These are phyloP conservation scores for Callopanchax toddi DNA, from an alignment of 2,113 vertebrate genomes.

Conservation along the genomic window DNA sequence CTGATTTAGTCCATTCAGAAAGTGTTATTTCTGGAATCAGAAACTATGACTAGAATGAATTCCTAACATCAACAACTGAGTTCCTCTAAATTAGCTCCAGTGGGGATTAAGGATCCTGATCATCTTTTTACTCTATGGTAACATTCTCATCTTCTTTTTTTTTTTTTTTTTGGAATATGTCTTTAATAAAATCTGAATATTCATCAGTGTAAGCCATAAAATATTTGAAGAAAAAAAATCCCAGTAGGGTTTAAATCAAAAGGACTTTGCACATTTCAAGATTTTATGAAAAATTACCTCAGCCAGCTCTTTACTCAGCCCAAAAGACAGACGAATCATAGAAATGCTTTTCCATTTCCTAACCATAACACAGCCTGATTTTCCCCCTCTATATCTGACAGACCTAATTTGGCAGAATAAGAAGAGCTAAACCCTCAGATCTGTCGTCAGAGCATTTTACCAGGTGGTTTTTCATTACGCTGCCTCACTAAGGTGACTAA, in stretches of 20 bases:
- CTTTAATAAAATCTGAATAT: no score
- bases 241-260: conserved; percentile 35
- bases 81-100: neutral
- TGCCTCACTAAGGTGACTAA: conserved; percentile 47
- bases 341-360: conserved; percentile 13
- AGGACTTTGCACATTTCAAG: conserved; percentile 6
- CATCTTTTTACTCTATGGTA: neutral
- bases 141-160: neutral
- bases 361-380: conserved; percentile 32
- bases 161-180: conserved; percentile 17
- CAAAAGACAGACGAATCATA: conserved; percentile 25
- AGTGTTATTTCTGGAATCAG: no score
- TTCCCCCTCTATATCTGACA: conserved; percentile 17
- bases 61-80: neutral
- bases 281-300: conserved; percentile 13
- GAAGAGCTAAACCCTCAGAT: conserved; percentile 14
- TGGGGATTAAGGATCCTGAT: neutral
- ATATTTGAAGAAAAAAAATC: neutral
- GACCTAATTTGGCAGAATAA: conserved; percentile 45
- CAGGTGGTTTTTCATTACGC: conserved; percentile 35
- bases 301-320: conserved; percentile 10
- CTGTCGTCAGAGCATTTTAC: conserved; percentile 18
- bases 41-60: neutral
- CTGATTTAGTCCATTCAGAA: neutral
- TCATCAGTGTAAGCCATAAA: neutral